Evolutionary conservation across 2,888 invertebrate genomes (phyloP), one percentile per base, ranked within the genome.

Genomic region (Scaptomyza tumidula): DNA sequence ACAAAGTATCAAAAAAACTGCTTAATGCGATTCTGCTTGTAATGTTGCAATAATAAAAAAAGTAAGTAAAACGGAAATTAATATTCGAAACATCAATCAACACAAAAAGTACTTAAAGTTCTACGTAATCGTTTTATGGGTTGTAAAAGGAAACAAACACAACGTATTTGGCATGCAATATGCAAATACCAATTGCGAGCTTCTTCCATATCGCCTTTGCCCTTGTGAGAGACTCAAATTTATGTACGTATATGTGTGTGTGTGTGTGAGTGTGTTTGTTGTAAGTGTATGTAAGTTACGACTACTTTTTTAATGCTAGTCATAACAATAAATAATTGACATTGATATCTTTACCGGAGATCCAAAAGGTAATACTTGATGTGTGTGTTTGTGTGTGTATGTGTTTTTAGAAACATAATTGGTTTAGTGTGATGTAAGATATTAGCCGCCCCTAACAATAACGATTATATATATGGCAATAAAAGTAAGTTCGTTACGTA

Each of bases 321-420:
- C 73, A 53, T 62, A 60, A 54, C 45, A 39, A 56, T 72, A 53
- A 79, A 44, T 86, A 82, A 82, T 82, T 82, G 86, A 82, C 81
- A 58, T 71, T 39, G 70, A 77, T 70, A 56, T 52, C 57, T 60
- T 24, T 39, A 37, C 46, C 55, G 55, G 50, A 41, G 57, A 64
- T 49, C 14, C 19, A 43, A 35, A 49, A 49, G n/a, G 9, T 24
- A 10, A 1, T 16, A 16, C 11, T 0, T 29, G 27, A 3, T 33
- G 10, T 33, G 33, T 48, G 16, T 48, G 14, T 10, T 3, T 14
- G 13, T 45, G 24, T n/a, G 1, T 45, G n/a, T 27, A 1, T n/a
- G 45, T 27, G 13, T 27, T 14, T 29, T 31, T 1, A 7, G 29
- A 24, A 55, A 39, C 19, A 35, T 6, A 61, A 29, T n/a, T 14